Base-by-base conservation (phyloP, 2,113 vertebrate genomes). In the Numenius arquata region DNA sequence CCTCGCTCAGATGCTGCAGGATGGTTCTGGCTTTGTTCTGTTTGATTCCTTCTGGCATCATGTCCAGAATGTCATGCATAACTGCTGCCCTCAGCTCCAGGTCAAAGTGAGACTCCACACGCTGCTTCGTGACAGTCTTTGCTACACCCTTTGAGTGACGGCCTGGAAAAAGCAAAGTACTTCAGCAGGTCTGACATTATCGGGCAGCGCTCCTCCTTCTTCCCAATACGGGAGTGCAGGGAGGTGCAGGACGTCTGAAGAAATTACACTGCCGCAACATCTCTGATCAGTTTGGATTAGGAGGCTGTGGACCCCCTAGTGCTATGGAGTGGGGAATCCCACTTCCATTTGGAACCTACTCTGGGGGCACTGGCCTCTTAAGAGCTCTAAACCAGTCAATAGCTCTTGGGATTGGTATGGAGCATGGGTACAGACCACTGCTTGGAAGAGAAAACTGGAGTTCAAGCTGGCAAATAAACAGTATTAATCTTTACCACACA, bases 41-140 rank as follows among this genome's bases (percentile, higher is more conserved):
- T 90, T 99, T 99, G 98, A 99, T 99, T 6, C 99, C 99, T 94
- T 99, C 99, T 22, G 99, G 99, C 99, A 99, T 99, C 99, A 99
- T 99, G 97, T 99, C 99, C 96, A 99, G 97, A 92, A 99, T 99
- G 96, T 99, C 99, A 15, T 99, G 99, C 99, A 99, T 99, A 70
- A 99, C 99, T 2, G 99, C 99, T 12, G 99, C 99, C 89, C 99
- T 98, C 95, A 99, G 97, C 98, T 99, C 99, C 92, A 99, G 98
- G 96, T 99, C 99, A 93, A 99, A 99, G 98, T 99, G 99, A 32
- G 99, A 99, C 96, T 99, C 99, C 89, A 99, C 99, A 2, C 99
- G 98, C 97, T 99, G 99, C 96, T 99, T 99, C 3, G 99, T 99
- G 78, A 99, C 99, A 0, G 99, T 99, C 97, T 99, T 99, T 48